Evolutionary conservation across 2,797 vertebrate species (phyloP).

Genomic region (Micrastur ruficollis): DNA sequence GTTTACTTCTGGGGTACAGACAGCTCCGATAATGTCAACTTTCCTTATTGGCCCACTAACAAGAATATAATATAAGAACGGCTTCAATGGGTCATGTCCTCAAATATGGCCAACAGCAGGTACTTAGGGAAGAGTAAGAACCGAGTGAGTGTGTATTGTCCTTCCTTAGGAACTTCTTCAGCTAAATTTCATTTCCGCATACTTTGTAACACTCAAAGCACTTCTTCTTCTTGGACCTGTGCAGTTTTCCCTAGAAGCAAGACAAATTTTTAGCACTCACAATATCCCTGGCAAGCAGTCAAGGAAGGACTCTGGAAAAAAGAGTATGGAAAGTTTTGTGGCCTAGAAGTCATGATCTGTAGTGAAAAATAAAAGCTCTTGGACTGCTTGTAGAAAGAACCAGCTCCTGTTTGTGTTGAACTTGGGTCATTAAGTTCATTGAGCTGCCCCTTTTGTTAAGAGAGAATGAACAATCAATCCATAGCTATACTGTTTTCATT

Average conservation of each 20-base stretch:
- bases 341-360: not conserved
- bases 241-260: not conserved
- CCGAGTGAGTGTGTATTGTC: not conserved
- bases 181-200: not conserved
- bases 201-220: not conserved
- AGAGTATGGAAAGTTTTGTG: not conserved
- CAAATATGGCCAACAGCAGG: not conserved
- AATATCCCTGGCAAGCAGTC: not conserved
- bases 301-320: not conserved
- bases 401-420: not conserved
- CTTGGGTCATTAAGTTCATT: not conserved
- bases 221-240: not conserved
- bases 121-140: not conserved
- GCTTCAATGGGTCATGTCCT: accelerated
- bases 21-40: not conserved
- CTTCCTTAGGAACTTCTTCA: not conserved
- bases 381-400: not conserved
- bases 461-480: not conserved
- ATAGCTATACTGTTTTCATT: not conserved
- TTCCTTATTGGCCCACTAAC: not conserved
- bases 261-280: not conserved
- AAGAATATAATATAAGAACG: not conserved
- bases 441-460: not conserved
- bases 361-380: not conserved
- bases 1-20: not conserved